Conservation (phyloP, 1,140 invertebrate species). For the Sycophaga agraensis region DNA sequence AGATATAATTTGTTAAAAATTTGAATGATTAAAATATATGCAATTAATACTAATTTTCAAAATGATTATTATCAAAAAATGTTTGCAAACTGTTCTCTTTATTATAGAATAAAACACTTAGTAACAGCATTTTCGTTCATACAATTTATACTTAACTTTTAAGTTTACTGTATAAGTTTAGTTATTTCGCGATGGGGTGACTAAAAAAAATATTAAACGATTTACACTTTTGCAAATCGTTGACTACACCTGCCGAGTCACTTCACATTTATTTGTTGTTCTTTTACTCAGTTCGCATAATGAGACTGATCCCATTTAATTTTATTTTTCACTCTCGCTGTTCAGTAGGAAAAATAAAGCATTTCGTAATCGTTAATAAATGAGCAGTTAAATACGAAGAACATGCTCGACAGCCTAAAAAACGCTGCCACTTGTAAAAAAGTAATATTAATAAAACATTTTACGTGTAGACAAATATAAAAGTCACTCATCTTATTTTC, state of each 20-base stretch:
- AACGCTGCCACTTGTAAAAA: constrained; percentile 34
- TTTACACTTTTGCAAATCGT: constrained; percentile 7
- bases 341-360: constrained; percentile 17
- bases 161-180: constrained; percentile 17
- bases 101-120: neutral
- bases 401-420: constrained; percentile 18
- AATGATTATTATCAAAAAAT: too few species aligned
- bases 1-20: neutral
- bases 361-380: constrained; percentile 23
- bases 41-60: neutral
- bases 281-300: constrained; percentile 41
- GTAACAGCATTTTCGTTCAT: constrained; percentile 26
- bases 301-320: constrained; percentile 39
- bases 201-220: constrained; percentile 14
- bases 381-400: neutral
- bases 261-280: constrained; percentile 37
- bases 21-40: neutral
- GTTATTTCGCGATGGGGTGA: constrained; percentile 6
- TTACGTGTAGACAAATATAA: constrained; percentile 37
- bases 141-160: constrained; percentile 22
- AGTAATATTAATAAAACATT: constrained; percentile 34
- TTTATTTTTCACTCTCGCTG: constrained; percentile 27
- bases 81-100: too few species aligned
- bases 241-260: constrained; percentile 8
- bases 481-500: too few species aligned